These are phyloP conservation scores for Microdon myrmicae DNA, from an alignment of 2,888 invertebrate species.

Conservation along the genomic window DNA sequence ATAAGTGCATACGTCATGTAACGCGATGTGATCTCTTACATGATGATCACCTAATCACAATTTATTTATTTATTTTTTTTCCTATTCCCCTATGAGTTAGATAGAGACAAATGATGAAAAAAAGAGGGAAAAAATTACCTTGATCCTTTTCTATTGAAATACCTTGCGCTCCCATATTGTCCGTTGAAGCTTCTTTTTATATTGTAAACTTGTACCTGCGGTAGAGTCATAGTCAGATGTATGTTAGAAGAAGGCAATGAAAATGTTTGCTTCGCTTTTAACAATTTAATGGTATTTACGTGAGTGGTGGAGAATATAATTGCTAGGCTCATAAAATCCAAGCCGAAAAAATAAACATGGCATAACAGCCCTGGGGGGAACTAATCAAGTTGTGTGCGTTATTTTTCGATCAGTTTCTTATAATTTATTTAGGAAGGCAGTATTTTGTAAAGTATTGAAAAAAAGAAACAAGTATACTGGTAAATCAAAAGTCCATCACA, in stretches of 20 bases:
- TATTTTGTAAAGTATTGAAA: too few species aligned
- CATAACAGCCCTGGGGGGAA: too few species aligned
- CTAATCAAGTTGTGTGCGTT: too few species aligned
- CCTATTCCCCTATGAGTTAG: too few species aligned
- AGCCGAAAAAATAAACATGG: not conserved
- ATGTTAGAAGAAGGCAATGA: conserved; percentile 26
- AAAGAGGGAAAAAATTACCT: not conserved
- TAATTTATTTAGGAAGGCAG: too few species aligned
- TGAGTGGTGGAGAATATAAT: conserved; percentile 46
- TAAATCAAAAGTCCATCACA: too few species aligned
- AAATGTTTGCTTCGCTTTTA: conserved; percentile 43
- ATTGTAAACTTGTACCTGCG: conserved; percentile 2
- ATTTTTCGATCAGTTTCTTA: too few species aligned
- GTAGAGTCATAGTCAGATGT: conserved; percentile 3
- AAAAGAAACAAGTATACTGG: too few species aligned
- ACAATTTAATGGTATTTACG: conserved; percentile 49
- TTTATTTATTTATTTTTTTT: too few species aligned
- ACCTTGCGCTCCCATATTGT: not conserved
- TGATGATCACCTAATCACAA: conserved; percentile 48
- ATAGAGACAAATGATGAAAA: not conserved
- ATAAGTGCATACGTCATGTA: conserved; percentile 52
- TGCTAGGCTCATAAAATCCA: conserved; percentile 26
- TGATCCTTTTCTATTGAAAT: conserved; percentile 29
- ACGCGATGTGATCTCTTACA: conserved; percentile 48
- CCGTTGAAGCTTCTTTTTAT: conserved; percentile 10